A percentile compares a stretch with the other conserved stretches of the same genome.
Evolutionary conservation across 2,888 invertebrate species (phyloP).

Genomic region (Amiota minor): DNA sequence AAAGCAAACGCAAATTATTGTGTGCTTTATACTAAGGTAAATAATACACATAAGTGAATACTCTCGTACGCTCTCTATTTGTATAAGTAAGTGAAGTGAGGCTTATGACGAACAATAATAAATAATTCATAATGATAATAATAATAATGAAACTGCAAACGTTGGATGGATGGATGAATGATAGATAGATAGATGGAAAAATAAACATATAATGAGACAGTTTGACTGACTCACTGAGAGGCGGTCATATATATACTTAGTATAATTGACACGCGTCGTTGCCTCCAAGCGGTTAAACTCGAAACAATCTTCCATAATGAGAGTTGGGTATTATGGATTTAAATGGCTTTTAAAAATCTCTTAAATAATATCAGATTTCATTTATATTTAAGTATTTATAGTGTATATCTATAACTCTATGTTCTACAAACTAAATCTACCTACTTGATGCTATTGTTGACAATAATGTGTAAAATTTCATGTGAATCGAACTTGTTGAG

Average conservation of each 20-base stretch:
- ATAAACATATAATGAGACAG: conserved; percentile 11
- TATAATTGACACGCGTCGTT: conserved; percentile 19
- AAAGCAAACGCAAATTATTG: neutral
- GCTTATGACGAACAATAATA: neutral
- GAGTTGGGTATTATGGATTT: too few species aligned
- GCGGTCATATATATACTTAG: neutral
- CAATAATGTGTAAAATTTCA: neutral
- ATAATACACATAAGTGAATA: neutral
- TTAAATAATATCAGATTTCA: too few species aligned
- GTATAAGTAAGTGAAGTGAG: neutral
- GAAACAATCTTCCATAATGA: too few species aligned
- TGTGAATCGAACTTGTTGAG: neutral
- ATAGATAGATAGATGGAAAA: neutral
- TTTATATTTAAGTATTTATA: too few species aligned
- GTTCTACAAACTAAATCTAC: neutral
- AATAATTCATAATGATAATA: neutral
- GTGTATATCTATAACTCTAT: neutral
- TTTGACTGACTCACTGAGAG: conserved; percentile 13
- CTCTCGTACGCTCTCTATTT: neutral
- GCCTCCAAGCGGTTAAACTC: conserved; percentile 16
- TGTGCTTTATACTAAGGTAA: neutral
- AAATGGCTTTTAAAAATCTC: too few species aligned
- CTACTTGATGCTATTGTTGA: neutral
- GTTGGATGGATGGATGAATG: neutral
- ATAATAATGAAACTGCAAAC: neutral